These are phyloP conservation scores for Drosophila suzukii DNA, from an alignment of 1,140 invertebrate species.

Conservation along the genomic window DNA sequence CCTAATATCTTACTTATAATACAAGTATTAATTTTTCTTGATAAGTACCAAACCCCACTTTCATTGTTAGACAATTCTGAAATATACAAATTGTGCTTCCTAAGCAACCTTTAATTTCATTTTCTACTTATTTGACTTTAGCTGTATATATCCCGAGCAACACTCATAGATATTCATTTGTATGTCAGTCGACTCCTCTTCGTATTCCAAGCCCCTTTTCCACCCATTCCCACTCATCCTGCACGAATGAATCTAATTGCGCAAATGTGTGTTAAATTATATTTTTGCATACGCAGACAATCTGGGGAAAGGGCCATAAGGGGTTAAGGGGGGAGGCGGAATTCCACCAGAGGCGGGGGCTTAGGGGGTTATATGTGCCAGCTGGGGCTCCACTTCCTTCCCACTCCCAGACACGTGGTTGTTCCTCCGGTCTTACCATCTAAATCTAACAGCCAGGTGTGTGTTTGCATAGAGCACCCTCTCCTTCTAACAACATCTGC, in stretches of 20 bases:
- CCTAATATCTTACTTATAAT: too few species aligned
- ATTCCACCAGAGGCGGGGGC: constrained; percentile 5
- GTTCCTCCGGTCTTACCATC: constrained; percentile 39
- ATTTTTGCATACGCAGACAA: constrained; percentile 81
- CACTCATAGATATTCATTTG: constrained; percentile 81
- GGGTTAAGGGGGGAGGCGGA: constrained; percentile 16
- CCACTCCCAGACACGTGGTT: constrained; percentile 19
- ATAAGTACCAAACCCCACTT: too few species aligned
- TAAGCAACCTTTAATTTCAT: background rate
- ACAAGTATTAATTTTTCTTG: too few species aligned
- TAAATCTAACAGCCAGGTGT: constrained; percentile 56
- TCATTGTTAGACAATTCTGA: too few species aligned
- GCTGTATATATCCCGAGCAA: constrained; percentile 29
- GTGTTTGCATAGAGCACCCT: constrained; percentile 35
- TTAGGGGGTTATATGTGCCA: constrained; percentile 31
- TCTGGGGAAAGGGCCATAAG: constrained; percentile 41
- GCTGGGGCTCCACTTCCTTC: constrained; percentile 28
- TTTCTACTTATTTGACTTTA: background rate
- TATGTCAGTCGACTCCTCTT: constrained; percentile 56
- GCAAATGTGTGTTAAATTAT: constrained; percentile 83
- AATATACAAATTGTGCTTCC: background rate
- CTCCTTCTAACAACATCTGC: constrained; percentile 5
- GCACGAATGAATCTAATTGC: constrained; percentile 82
- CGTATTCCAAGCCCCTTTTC: constrained; percentile 19
- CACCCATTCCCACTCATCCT: constrained; percentile 31